Base-by-base conservation (phyloP, 2,888 invertebrate species). In the Lasioglossum malachurum region DNA sequence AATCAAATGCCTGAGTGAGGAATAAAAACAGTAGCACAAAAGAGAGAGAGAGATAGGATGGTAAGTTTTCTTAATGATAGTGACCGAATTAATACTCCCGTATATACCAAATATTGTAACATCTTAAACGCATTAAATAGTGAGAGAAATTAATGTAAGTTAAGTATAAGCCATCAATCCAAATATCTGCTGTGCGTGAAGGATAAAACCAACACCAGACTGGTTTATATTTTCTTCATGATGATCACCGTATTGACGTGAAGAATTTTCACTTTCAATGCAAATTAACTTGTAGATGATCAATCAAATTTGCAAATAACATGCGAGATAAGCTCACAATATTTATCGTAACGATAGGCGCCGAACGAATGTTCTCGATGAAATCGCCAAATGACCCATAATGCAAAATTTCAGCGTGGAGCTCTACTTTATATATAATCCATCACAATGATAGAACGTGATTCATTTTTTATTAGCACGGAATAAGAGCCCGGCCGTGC, bases 401-500 rank as follows among this genome's bases (percentile, higher is more conserved):
- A 10, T 10, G 16, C 14, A 10, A 67, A 35, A 10, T 35, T 67
- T 35, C 2, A 67, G 23, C 3, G 4, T 7, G 10, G 2, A 10
- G 4, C 35, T 53, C n/a, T 31, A 38, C 27, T 16, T 75, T 53
- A n/a, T 46, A 38, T 31, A 16, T 31, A 76, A 60, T 46, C n/a
- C 31, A 64, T 41, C 31, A 23, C 12, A 41, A 71, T 38, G 49
- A 38, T 27, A 16, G 53, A 71, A 41, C 38, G 44, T 71, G 71
- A 41, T 78, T 69, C 64, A 31, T 57, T 41, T 72, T 60, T 57
- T 41, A 23, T 41, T 69, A 31, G 69, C 16, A n/a, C 23, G n/a
- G 57, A 49, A 72, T 49, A 69, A 76, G 75, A 46, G 74, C 53
- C 46, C 35, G 57, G 19, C 35, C 64, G 38, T 49, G 46, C 46